phyloP scores from a whole-genome alignment of 2,113 vertebrate genomes.

The Podarcis raffonei region DNA sequence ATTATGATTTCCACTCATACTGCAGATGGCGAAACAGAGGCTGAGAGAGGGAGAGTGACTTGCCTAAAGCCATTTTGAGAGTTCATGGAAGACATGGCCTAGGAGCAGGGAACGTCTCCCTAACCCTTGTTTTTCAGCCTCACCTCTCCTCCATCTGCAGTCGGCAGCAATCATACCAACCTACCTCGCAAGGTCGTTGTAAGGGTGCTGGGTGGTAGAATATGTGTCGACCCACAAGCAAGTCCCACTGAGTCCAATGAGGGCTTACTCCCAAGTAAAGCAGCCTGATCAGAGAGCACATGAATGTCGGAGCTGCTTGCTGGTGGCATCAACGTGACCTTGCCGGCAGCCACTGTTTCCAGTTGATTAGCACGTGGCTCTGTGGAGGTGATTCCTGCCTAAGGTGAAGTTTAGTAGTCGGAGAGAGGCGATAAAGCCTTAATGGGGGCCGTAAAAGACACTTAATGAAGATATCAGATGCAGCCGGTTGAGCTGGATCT shows the following conservation, averaged over 20 bases:
- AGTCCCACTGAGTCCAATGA: not conserved
- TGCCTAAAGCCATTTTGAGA: not conserved
- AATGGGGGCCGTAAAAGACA: slow-evolving; percentile 20
- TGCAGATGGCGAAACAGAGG: not conserved
- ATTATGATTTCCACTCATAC: not conserved
- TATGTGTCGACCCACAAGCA: not conserved
- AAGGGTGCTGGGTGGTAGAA: not conserved
- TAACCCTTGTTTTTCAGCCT: no score
- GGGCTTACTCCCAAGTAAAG: not conserved
- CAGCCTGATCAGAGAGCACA: not conserved
- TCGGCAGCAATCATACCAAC: not conserved
- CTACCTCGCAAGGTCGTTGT: no score
- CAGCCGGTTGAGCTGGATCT: slow-evolving; percentile 1
- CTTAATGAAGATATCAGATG: slow-evolving; percentile 17
- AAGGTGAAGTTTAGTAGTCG: not conserved
- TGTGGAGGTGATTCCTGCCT: not conserved
- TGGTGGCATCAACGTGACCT: not conserved
- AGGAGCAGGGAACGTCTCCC: not conserved
- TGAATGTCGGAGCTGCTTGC: not conserved
- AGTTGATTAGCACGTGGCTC: not conserved
- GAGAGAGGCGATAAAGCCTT: slow-evolving; percentile 31
- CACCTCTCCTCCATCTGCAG: not conserved
- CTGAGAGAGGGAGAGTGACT: not conserved
- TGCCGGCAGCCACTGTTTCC: not conserved
- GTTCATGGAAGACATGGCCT: not conserved